phyloP scores from a whole-genome alignment of 1,140 invertebrate species.

The Drosophila gunungcola region DNA sequence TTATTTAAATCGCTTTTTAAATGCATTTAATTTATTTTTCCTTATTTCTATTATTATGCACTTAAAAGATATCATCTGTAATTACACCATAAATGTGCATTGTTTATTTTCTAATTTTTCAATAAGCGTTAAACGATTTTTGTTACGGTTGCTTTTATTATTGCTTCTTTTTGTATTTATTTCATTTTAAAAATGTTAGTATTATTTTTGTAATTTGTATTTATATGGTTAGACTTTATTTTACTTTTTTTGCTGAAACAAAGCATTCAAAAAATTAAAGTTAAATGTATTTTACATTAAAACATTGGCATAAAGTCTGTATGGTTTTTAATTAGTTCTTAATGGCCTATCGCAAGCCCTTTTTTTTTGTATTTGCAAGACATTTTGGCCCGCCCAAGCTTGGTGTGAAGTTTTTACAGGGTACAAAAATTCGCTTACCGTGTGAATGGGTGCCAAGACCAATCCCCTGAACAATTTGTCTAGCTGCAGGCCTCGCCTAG shows the following conservation, averaged over 20 bases:
- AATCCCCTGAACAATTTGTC: conserved; percentile 28
- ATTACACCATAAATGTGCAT: neutral
- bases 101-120: neutral
- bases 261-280: no score
- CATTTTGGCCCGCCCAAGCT: neutral
- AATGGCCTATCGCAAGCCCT: no score
- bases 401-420: neutral
- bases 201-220: no score
- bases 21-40: conserved; percentile 7
- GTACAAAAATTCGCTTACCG: neutral
- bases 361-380: neutral
- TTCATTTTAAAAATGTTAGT: no score
- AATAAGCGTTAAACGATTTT: neutral
- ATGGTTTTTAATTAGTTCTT: no score
- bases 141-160: neutral
- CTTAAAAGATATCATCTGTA: neutral
- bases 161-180: no score
- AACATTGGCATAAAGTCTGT: no score
- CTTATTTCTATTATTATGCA: neutral
- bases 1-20: conserved; percentile 6
- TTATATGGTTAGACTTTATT: no score
- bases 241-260: no score
- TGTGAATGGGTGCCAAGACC: neutral
- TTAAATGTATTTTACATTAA: no score
- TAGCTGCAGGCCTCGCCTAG: conserved; percentile 36